phyloP scores from a whole-genome alignment of 2,113 vertebrate genomes.

The Nannospalax galili region DNA sequence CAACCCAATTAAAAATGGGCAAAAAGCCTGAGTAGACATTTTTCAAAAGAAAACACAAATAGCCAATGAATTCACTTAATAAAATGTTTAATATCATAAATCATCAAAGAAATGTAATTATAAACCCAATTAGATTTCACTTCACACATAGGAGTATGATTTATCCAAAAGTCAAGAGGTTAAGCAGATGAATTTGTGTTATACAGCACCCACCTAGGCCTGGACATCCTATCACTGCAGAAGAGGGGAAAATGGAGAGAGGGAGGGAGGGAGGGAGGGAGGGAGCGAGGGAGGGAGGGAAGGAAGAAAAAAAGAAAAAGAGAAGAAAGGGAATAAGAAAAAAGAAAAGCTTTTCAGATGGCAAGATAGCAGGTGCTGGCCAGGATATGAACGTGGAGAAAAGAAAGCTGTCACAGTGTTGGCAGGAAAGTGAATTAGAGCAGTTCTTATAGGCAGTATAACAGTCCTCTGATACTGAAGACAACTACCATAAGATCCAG shows the following conservation, averaged over 20 bases:
- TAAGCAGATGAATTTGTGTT: neutral
- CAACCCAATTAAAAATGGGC: neutral
- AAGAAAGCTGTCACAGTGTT: neutral
- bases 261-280: neutral
- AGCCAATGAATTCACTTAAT: neutral
- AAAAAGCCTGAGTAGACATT: neutral
- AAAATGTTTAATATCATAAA: neutral
- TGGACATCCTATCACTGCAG: neutral
- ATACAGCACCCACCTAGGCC: neutral
- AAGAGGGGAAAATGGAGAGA: too few relatives aligned
- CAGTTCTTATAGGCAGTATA: neutral
- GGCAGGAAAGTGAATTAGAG: neutral
- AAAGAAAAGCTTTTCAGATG: neutral
- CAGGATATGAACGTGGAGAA: neutral
- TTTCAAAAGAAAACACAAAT: neutral
- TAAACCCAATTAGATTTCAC: neutral
- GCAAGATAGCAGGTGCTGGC: neutral
- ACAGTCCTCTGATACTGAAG: neutral
- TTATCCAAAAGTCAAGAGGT: neutral
- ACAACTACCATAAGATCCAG: neutral
- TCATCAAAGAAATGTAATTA: neutral
- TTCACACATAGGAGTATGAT: neutral
- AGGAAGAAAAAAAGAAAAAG: too few relatives aligned
- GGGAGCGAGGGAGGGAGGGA: accelerated
- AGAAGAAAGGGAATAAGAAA: neutral